A percentile compares a stretch with the other conserved stretches of the same genome.
phyloP scores from a whole-genome alignment of 1,140 invertebrate genomes.

The Drosophila quadrilineata region DNA sequence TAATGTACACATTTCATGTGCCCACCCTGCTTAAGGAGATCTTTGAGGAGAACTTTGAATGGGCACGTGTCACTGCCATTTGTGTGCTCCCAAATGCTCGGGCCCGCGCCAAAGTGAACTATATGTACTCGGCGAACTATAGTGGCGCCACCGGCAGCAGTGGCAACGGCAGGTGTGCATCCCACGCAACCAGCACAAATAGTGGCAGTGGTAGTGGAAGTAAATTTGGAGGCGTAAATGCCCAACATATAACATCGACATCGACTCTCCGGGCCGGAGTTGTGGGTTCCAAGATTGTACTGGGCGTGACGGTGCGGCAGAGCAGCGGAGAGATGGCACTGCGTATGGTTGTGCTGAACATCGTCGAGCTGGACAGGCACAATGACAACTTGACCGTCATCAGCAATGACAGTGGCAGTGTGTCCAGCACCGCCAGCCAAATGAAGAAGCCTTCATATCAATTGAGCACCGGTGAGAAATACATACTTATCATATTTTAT shows the following conservation, averaged over 20 bases:
- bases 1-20: conserved; percentile 72
- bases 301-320: conserved; percentile 68
- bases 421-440: conserved; percentile 55
- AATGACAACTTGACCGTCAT: conserved; percentile 53
- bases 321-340: conserved; percentile 69
- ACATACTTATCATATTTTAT: neutral
- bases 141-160: no score
- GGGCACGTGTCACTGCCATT: conserved; percentile 69
- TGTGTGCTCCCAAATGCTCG: conserved; percentile 73
- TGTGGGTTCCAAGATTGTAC: conserved; percentile 71
- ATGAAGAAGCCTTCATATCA: conserved; percentile 64
- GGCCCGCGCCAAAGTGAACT: conserved; percentile 68
- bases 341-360: conserved; percentile 73
- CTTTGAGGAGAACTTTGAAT: conserved; percentile 70
- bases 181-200: conserved; percentile 25
- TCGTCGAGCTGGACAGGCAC: conserved; percentile 62
- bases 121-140: conserved; percentile 57
- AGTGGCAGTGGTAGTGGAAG: no score
- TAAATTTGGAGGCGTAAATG: conserved; percentile 51
- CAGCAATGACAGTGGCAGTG: conserved; percentile 66
- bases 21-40: conserved; percentile 68
- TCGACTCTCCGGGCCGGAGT: conserved; percentile 77
- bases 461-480: conserved; percentile 54
- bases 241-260: conserved; percentile 69
- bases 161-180: conserved; percentile 18